These are phyloP conservation scores for Numenius phaeopus DNA, from an alignment of 2,797 vertebrate species.

Conservation along the genomic window DNA sequence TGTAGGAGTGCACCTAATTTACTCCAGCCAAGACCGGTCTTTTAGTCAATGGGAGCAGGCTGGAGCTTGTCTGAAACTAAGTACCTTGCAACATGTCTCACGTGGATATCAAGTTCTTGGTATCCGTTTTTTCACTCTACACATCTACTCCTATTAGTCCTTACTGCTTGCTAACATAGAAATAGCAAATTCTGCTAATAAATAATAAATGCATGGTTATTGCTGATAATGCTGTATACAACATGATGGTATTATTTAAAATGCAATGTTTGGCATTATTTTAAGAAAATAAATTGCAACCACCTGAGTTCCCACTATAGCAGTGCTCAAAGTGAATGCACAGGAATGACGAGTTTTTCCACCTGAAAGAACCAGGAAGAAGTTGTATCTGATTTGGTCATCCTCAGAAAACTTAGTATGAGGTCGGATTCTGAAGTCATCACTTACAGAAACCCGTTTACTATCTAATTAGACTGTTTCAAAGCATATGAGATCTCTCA, in stretches of 20 bases:
- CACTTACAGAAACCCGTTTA: neutral
- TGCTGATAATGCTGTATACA: neutral
- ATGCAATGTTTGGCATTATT: neutral
- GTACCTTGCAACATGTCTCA: neutral
- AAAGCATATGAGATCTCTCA: neutral
- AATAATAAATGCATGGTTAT: neutral
- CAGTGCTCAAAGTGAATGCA: neutral
- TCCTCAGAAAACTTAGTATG: neutral
- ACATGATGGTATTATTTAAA: neutral
- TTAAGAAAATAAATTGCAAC: neutral
- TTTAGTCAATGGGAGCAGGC: neutral
- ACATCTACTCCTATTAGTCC: neutral
- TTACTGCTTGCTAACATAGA: neutral
- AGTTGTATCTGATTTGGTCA: neutral
- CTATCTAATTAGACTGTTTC: neutral
- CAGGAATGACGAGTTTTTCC: neutral
- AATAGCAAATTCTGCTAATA: neutral
- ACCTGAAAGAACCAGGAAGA: neutral
- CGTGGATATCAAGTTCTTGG: neutral
- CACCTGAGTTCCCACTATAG: neutral
- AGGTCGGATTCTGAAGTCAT: neutral
- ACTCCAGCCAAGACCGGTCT: neutral
- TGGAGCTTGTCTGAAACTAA: neutral
- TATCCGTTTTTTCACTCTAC: accelerated
- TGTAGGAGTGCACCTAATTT: neutral